Evolutionary conservation across 2,888 invertebrate genomes (phyloP).

Genomic region (Cetonia aurata): DNA sequence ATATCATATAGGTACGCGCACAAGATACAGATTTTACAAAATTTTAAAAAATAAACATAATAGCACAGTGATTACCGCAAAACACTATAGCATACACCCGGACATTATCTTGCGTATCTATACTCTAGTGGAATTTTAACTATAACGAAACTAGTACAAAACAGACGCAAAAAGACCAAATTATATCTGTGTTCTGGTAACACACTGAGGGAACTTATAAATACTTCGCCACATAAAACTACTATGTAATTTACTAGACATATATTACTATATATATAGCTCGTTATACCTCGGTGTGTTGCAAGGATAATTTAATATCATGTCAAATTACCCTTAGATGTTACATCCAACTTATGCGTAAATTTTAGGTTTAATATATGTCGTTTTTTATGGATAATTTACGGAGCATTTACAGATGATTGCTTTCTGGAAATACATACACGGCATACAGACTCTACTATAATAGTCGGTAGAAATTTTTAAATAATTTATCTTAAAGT

Average conservation of each 20-base stretch:
- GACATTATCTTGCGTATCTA: neutral
- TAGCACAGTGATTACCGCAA: slow-evolving; percentile 1
- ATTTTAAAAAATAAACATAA: neutral
- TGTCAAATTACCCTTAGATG: slow-evolving; percentile 43
- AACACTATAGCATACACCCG: slow-evolving; percentile 1
- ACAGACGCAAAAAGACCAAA: slow-evolving; percentile 23
- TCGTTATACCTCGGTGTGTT: slow-evolving; percentile 42
- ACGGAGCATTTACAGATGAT: slow-evolving; percentile 43
- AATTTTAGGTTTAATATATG: slow-evolving; percentile 44
- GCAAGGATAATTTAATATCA: slow-evolving; percentile 46
- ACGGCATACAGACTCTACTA: slow-evolving; percentile 19
- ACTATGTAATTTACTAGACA: slow-evolving; percentile 43
- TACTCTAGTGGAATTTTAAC: slow-evolving; percentile 10
- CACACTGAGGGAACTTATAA: slow-evolving; percentile 39
- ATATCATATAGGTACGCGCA: too few relatives aligned
- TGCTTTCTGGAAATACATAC: slow-evolving; percentile 38
- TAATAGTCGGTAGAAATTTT: slow-evolving; percentile 40
- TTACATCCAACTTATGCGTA: slow-evolving; percentile 40
- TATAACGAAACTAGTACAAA: slow-evolving; percentile 21
- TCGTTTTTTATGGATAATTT: slow-evolving; percentile 45
- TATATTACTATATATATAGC: slow-evolving; percentile 43
- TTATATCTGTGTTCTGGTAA: slow-evolving; percentile 37
- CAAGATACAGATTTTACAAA: too few relatives aligned
- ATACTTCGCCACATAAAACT: slow-evolving; percentile 42
- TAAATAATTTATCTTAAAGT: slow-evolving; percentile 36